phyloP scores from a whole-genome alignment of 2,888 invertebrate genomes.

The Amblyteles armatorius region DNA sequence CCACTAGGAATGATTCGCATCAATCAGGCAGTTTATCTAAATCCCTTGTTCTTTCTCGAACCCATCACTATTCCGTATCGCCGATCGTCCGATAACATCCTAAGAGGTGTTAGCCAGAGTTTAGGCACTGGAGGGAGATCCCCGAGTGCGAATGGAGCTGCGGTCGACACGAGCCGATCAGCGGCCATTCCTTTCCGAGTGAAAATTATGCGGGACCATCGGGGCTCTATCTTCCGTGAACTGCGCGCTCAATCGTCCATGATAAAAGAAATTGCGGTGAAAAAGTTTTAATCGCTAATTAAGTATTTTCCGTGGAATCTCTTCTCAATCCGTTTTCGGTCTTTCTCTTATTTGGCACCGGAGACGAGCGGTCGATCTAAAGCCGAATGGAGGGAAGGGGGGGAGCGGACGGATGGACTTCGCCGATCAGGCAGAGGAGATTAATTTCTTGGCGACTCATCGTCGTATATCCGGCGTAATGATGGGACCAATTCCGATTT shows the following conservation, averaged over 20 bases:
- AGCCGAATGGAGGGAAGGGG: background rate
- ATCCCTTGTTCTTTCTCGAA: background rate
- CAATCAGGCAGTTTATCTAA: background rate
- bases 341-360: background rate
- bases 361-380: background rate
- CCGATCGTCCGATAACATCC: background rate
- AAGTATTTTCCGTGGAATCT: slow-evolving; percentile 64
- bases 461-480: slow-evolving; percentile 1
- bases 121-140: background rate
- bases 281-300: slow-evolving; percentile 80
- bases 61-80: background rate
- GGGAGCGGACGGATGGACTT: slow-evolving; percentile 1
- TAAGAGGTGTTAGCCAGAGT: background rate
- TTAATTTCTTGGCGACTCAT: slow-evolving; percentile 6
- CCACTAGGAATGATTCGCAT: background rate
- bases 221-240: slow-evolving; percentile 67
- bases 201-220: slow-evolving; percentile 33
- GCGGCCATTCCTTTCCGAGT: slow-evolving; percentile 20
- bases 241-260: slow-evolving; percentile 72
- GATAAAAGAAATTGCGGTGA: slow-evolving; percentile 73
- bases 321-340: background rate
- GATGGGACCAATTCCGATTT: background rate
- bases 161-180: background rate
- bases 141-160: background rate
- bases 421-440: slow-evolving; percentile 5